Percentiles rank a stretch among this genome's conserved stretches.
These are phyloP conservation scores for Gymnoscopelus braueri DNA, from an alignment of 2,797 vertebrate genomes.

Conservation along the genomic window DNA sequence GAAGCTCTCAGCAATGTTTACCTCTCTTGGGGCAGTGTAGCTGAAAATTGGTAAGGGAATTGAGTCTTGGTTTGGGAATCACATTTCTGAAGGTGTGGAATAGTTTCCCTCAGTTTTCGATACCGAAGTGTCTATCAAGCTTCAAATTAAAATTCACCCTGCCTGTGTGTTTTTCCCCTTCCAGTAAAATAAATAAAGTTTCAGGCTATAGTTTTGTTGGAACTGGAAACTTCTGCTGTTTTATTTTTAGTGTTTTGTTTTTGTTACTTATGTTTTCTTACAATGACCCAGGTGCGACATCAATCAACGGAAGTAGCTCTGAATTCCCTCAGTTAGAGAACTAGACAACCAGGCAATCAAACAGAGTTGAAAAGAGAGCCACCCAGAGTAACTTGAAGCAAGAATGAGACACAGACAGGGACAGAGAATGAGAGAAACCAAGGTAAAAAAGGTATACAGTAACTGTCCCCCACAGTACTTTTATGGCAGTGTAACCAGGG, in stretches of 20 bases:
- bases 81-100: constrained; percentile 68
- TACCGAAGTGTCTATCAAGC: constrained; percentile 64
- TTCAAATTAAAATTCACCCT: constrained; percentile 68
- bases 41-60: constrained; percentile 81
- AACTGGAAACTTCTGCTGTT: no score
- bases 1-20: constrained; percentile 72
- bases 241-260: constrained; percentile 29
- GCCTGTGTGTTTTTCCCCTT: not conserved
- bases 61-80: constrained; percentile 68
- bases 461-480: constrained; percentile 16
- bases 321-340: constrained; percentile 18
- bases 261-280: constrained; percentile 24
- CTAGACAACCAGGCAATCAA: constrained; percentile 27
- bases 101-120: constrained; percentile 66
- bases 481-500: constrained; percentile 6
- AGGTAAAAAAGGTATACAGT: constrained; percentile 6
- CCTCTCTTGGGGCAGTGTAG: constrained; percentile 77
- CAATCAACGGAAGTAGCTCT: constrained; percentile 33
- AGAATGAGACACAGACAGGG: constrained; percentile 1
- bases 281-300: constrained; percentile 32
- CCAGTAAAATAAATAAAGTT: not conserved
- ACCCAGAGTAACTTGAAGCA: not conserved
- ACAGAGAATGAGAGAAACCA: constrained; percentile 3
- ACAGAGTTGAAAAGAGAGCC: not conserved
- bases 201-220: not conserved